Conservation (phyloP, 2,797 vertebrate species). For the Alosa sapidissima region DNA sequence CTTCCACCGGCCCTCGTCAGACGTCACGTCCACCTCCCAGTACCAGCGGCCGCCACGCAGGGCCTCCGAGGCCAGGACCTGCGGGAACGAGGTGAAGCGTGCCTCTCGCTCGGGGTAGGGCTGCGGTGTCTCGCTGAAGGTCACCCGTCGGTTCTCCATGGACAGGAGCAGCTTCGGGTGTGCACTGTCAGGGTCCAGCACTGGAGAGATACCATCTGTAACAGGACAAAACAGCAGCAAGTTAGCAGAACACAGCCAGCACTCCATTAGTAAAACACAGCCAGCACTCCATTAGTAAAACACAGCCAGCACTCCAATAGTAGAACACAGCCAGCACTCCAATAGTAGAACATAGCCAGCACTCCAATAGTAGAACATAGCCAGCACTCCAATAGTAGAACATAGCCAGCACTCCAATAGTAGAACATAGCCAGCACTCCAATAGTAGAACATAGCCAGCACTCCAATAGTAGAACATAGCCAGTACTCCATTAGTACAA, state of each 20-base stretch:
- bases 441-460: too few relatives aligned
- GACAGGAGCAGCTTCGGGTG: slow-evolving; percentile 76
- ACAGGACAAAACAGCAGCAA: background rate
- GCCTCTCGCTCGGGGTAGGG: slow-evolving; percentile 60
- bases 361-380: too few relatives aligned
- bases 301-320: too few relatives aligned
- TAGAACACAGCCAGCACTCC: too few relatives aligned
- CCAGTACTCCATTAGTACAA: too few relatives aligned
- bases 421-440: too few relatives aligned
- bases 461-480: too few relatives aligned
- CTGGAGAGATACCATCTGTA: slow-evolving; percentile 71
- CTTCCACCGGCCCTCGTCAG: slow-evolving; percentile 58
- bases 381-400: too few relatives aligned
- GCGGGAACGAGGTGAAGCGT: slow-evolving; percentile 77
- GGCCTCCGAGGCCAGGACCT: slow-evolving; percentile 66
- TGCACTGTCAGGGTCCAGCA: slow-evolving; percentile 73
- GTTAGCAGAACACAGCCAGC: background rate
- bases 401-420: too few relatives aligned
- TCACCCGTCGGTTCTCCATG: slow-evolving; percentile 65
- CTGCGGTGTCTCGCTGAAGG: slow-evolving; percentile 69
- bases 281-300: too few relatives aligned
- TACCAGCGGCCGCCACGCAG: slow-evolving; percentile 65
- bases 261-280: background rate
- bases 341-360: too few relatives aligned
- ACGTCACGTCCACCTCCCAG: slow-evolving; percentile 51